Percentiles rank a stretch among this genome's conserved stretches.
phyloP scores from a whole-genome alignment of 2,113 vertebrate species.

The Fulmarus glacialis region DNA sequence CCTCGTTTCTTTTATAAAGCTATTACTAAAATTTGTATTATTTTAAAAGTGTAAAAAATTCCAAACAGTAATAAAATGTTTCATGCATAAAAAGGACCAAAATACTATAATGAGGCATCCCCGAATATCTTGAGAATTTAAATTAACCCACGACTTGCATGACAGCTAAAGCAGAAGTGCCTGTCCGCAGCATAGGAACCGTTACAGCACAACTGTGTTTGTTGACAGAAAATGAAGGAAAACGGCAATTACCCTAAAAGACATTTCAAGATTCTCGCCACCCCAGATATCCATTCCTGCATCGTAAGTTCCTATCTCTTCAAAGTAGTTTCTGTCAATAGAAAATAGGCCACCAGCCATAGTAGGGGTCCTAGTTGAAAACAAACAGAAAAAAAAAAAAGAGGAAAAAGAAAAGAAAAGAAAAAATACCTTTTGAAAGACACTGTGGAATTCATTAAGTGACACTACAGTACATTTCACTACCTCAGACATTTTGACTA shows the following conservation, averaged over 20 bases:
- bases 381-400: constrained; percentile 61
- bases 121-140: not conserved
- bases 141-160: not conserved
- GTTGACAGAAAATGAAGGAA: constrained; percentile 71
- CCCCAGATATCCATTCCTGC: constrained; percentile 99
- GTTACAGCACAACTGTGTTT: constrained; percentile 11
- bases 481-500: constrained; percentile 38
- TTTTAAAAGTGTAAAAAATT: not conserved
- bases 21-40: not conserved
- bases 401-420: constrained; percentile 36
- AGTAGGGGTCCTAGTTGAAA: constrained; percentile 92
- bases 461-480: constrained; percentile 62
- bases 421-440: constrained; percentile 76
- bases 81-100: not conserved
- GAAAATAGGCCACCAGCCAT: constrained; percentile 98
- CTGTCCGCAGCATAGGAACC: not conserved
- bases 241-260: constrained; percentile 91
- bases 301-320: constrained; percentile 98
- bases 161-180: not conserved
- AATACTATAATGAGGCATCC: not conserved
- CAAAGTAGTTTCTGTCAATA: constrained; percentile 97
- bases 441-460: constrained; percentile 45
- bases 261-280: constrained; percentile 99
- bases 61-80: not conserved
- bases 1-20: not conserved